These are phyloP conservation scores for Diloba caeruleocephala DNA, from an alignment of 2,888 invertebrate species.

Conservation along the genomic window DNA sequence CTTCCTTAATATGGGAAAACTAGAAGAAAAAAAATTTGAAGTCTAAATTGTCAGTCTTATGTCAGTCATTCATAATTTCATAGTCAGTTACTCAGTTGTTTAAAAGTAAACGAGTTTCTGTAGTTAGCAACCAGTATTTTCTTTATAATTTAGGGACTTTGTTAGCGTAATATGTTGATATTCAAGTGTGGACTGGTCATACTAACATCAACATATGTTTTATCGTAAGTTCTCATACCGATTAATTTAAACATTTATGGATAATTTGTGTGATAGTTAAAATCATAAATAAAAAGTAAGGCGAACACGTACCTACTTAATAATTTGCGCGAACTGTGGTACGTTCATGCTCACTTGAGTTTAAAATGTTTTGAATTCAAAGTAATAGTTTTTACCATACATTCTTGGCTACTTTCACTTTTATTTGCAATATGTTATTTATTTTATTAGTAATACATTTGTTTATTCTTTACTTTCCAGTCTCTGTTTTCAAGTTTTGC, in stretches of 20 bases:
- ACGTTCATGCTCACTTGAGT: conserved; percentile 14
- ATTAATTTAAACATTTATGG: conserved; percentile 2
- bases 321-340: conserved; percentile 23
- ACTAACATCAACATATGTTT: conserved; percentile 77
- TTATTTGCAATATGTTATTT: conserved; percentile 29
- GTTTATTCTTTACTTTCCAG: conserved; percentile 69
- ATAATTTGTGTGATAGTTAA: conserved; percentile 12
- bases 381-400: not conserved
- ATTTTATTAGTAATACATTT: conserved; percentile 27
- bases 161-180: conserved; percentile 76
- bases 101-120: conserved; percentile 26
- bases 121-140: conserved; percentile 22
- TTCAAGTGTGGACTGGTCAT: conserved; percentile 80
- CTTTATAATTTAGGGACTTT: conserved; percentile 49
- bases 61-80: no score
- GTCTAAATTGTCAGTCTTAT: no score
- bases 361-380: not conserved
- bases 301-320: conserved; percentile 18
- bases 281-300: conserved; percentile 15
- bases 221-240: conserved; percentile 76
- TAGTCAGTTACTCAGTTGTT: no score
- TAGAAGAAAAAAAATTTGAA: no score
- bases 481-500: conserved; percentile 79
- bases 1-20: no score
- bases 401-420: conserved; percentile 54